Evolutionary conservation across 2,113 vertebrate genomes (phyloP), one percentile per base, ranked within the genome.

Genomic region (Ptilonorhynchus violaceus): DNA sequence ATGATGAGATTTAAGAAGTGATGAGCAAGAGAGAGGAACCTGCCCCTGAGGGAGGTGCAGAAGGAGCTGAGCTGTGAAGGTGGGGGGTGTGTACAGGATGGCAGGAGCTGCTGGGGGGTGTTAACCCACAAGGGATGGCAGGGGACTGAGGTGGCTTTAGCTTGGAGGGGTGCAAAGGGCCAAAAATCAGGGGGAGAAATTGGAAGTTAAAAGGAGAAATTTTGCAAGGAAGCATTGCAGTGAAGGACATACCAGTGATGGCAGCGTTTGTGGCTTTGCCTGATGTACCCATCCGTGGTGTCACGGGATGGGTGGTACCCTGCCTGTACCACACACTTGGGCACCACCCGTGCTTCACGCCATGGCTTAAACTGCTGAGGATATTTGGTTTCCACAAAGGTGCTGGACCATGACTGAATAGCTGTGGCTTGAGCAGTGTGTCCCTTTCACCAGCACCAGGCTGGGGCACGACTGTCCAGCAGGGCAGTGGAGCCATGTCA

Each of bases 41-140:
- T 69, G 21, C 69, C 22, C 28, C 47, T 70, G 20, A 41, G 8
- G 11, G 11, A 49, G 49, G 35, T 68, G 55, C 70, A 60, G 11
- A 75, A 82, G 41, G 41, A 85, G 17, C 35, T 68, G 63, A 77
- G 46, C 41, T 83, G 22, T 63, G 74, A 77, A 55, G 11, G 9
- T 55, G 35, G 15, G 28, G 22, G 11, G 0, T 49, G 10, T 1
- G 0, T 72, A 20, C 0, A 11, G 25, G 31, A 53, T 3, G 3
- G 28, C 37, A 56, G 62, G 67, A 68, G 58, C n/a, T 76, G 31
- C 37, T 64, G 35, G 24, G 19, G 11, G 21, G 6, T 50, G 30
- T 69, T 86, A 68, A 72, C 13, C 41, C 3, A 1, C 19, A 15
- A 5, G 7, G 27, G 15, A 30, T 89, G 53, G 20, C 50, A 28